Percentiles rank a stretch among this genome's conserved stretches.
Evolutionary conservation across 1,140 invertebrate genomes (phyloP).

Genomic region (Drosophila ohnishii): DNA sequence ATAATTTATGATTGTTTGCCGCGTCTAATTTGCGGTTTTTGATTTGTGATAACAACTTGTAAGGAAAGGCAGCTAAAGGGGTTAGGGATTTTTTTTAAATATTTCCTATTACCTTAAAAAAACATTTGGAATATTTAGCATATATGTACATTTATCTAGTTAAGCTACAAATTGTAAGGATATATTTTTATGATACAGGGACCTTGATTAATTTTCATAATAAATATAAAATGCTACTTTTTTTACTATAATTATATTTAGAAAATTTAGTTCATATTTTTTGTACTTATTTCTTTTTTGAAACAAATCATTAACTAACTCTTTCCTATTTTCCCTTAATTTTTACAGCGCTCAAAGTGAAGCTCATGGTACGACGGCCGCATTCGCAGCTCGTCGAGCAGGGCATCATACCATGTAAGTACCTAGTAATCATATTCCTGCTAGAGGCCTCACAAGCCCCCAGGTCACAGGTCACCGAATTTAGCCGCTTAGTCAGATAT

Average conservation of each 20-base stretch:
- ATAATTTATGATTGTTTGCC: conserved; percentile 59
- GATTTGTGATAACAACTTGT: conserved; percentile 54
- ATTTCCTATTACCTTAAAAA: not conserved
- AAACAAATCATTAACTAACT: conserved; percentile 38
- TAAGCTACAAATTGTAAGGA: not conserved
- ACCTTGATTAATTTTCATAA: not conserved
- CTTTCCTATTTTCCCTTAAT: conserved; percentile 45
- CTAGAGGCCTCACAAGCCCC: not conserved
- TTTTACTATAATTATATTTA: not conserved
- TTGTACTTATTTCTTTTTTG: not conserved
- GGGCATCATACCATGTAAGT: conserved; percentile 99
- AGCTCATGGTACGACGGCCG: conserved; percentile 96
- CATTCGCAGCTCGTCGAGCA: conserved; percentile 97
- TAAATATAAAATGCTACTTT: not conserved
- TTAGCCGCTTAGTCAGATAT: conserved; percentile 43
- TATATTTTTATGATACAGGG: not conserved
- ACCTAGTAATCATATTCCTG: conserved; percentile 12
- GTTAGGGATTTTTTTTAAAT: too few species aligned
- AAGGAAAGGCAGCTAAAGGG: too few species aligned
- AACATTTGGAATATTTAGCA: too few species aligned
- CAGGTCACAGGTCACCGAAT: conserved; percentile 17
- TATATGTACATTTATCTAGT: too few species aligned
- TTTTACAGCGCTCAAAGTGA: conserved; percentile 96
- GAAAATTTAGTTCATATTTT: not conserved
- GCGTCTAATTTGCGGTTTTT: conserved; percentile 51